Evolutionary conservation across 37 sponge, comb jelly and placozoan species (phyloP), one percentile per base, ranked within the genome.

Genomic region (Beroe ovata): DNA sequence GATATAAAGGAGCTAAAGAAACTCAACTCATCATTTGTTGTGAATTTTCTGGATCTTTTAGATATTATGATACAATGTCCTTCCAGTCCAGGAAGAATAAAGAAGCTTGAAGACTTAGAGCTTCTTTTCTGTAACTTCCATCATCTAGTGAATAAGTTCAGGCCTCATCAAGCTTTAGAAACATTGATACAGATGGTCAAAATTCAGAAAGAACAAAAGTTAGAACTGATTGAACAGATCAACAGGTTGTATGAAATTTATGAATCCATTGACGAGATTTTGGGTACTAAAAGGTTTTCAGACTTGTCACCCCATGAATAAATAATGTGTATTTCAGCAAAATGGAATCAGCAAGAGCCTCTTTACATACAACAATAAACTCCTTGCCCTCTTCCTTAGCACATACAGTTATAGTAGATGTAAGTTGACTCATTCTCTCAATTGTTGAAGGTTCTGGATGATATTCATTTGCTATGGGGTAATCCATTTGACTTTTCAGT

Each of bases 121-220:
- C 54, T 77, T 0, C 84, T 77, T 11, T 77, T 77, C 54, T 77
- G 84, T 23, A 77, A 77, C 84, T 77, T 77, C 25, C 84, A 77
- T 42, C 84, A 77, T 36, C 25, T 77, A 20, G 54, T 77, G 4
- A 77, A 77, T 35, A 77, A 77, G 38, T 77, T 77, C 23, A 1
- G 84, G 1, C 84, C 84, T 42, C 84, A 77, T 23, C 84, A 77
- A 77, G 84, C 84, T 21, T 35, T 77, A 8, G 84, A 77, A 29
- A 77, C 84, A n/a, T 54, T 77, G 2, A 77, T 77, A 32, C 84
- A 77, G 47, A 77, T 77, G 84, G 54, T 77, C 38, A 77, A 77
- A 41, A 77, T 77, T 14, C 84, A 77, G 54, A 77, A 77, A 36
- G 84, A 77, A 21, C 84, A 77, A 19, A 77, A 77, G 41, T 36